Evolutionary conservation across 2,797 vertebrate genomes (phyloP).

Genomic region (Falco novaeseelandiae): DNA sequence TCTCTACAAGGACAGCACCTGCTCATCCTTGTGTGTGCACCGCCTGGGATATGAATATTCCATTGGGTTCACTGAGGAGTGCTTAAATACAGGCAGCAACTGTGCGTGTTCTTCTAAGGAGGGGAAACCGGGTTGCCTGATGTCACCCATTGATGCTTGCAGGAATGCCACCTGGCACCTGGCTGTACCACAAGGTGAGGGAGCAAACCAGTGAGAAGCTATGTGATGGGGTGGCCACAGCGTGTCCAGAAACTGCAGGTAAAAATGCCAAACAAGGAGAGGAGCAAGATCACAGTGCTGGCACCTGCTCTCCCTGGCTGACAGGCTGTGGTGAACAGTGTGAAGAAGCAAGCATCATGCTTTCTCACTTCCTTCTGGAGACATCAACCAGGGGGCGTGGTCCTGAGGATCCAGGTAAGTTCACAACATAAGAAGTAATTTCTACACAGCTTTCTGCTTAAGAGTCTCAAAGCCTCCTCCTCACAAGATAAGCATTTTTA

Average conservation of each 20-base stretch:
- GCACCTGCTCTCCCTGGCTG: background rate
- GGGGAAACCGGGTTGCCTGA: background rate
- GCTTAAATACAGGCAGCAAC: background rate
- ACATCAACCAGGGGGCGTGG: background rate
- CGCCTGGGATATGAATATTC: background rate
- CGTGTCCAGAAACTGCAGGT: background rate
- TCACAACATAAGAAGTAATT: background rate
- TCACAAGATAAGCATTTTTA: background rate
- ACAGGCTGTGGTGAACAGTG: background rate
- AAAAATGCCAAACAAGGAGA: background rate
- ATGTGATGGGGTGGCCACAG: background rate
- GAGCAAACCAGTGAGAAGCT: background rate
- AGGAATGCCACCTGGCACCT: background rate
- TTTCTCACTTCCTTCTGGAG: background rate
- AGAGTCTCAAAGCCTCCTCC: background rate
- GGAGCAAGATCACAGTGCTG: background rate
- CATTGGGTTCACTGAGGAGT: background rate
- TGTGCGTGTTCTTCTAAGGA: background rate
- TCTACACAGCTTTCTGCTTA: background rate
- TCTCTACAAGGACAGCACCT: background rate
- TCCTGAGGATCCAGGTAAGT: background rate
- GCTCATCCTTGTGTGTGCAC: accelerated
- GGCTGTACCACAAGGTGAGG: background rate
- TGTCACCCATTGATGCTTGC: background rate
- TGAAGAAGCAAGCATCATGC: background rate